phyloP scores from a whole-genome alignment of 2,113 vertebrate genomes.

The Acinonyx jubatus region DNA sequence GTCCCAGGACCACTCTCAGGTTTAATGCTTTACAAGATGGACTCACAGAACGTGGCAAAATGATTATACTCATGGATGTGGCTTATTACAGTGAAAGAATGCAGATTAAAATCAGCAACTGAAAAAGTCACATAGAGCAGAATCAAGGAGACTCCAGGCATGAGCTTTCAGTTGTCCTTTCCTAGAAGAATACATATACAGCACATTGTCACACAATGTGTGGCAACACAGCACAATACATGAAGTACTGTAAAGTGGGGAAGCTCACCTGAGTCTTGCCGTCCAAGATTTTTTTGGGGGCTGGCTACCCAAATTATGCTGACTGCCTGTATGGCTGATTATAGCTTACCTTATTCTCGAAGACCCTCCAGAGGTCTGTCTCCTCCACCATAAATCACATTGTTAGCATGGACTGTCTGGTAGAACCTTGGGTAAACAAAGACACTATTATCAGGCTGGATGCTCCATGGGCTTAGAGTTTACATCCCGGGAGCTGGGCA shows the following conservation, averaged over 20 bases:
- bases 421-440: background rate
- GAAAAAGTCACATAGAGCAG: background rate
- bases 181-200: too few relatives aligned
- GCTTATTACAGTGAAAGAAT: background rate
- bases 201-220: background rate
- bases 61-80: background rate
- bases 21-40: background rate
- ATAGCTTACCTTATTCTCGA: background rate
- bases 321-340: background rate
- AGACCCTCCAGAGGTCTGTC: background rate
- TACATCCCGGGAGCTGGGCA: background rate
- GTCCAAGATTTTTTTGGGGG: background rate
- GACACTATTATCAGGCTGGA: background rate
- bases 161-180: background rate
- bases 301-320: background rate
- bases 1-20: background rate
- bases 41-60: background rate
- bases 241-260: background rate
- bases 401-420: background rate
- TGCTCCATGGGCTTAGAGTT: background rate
- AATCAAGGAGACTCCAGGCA: background rate
- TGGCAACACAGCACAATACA: background rate
- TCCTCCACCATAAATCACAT: background rate
- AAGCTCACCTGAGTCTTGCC: background rate
- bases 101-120: background rate